phyloP scores from a whole-genome alignment of 2,113 vertebrate species.

The Dromaius novaehollandiae region DNA sequence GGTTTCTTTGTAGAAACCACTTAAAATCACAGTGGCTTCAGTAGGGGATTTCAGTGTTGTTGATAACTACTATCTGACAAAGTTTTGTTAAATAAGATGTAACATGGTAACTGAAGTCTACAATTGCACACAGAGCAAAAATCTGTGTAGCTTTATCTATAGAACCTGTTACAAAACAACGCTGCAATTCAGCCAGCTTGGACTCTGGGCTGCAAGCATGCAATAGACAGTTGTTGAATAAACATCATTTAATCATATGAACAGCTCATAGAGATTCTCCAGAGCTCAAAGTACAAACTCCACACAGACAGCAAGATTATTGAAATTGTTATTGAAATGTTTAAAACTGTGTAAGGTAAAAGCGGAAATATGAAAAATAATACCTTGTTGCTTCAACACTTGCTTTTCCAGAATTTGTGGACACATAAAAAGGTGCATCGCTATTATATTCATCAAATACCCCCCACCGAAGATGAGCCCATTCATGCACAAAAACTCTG shows the following conservation, averaged over 20 bases:
- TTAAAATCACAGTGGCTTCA: not conserved
- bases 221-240: not conserved
- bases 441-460: constrained; percentile 77
- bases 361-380: not conserved
- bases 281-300: not conserved
- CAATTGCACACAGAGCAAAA: not conserved
- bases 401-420: not conserved
- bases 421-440: constrained; percentile 69
- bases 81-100: not conserved
- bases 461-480: constrained; percentile 81
- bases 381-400: constrained; percentile 69
- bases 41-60: not conserved
- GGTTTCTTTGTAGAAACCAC: not conserved
- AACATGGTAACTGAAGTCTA: not conserved
- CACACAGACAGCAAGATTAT: not conserved
- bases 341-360: not conserved
- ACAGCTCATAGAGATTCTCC: not conserved
- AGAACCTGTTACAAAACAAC: not conserved
- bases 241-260: not conserved
- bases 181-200: not conserved
- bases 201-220: not conserved
- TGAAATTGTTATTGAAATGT: not conserved
- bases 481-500: constrained; percentile 77
- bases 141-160: not conserved
- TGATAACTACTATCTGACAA: not conserved